Evolutionary conservation across 2,113 vertebrate species (phyloP).

Genomic region (Melanocharis versteri): DNA sequence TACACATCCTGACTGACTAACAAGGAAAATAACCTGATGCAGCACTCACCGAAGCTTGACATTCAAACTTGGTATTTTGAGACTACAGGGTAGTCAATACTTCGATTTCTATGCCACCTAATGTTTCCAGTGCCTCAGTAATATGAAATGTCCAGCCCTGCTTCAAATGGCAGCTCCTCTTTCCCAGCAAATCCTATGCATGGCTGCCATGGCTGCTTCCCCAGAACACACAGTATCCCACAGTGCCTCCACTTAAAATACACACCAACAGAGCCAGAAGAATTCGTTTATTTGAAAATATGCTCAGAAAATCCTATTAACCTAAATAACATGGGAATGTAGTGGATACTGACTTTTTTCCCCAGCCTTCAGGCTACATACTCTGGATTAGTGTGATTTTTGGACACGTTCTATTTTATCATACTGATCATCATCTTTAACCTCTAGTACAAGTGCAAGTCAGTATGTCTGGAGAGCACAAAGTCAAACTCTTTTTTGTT

Average conservation of each 20-base stretch:
- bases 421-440: background rate
- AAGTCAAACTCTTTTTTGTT: background rate
- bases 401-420: background rate
- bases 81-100: background rate
- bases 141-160: background rate
- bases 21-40: background rate
- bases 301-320: background rate
- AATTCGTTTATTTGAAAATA: background rate
- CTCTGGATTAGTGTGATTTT: background rate
- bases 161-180: background rate
- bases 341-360: background rate
- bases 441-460: background rate
- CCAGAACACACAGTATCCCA: background rate
- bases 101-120: background rate
- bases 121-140: background rate
- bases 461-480: background rate
- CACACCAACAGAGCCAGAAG: background rate
- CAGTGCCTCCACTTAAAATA: background rate
- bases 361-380: background rate
- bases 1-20: background rate
- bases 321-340: background rate
- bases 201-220: rapidly evolving
- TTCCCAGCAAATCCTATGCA: background rate
- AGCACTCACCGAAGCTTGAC: background rate
- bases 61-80: background rate